Evolutionary conservation across 2,113 vertebrate species (phyloP).

Genomic region (Corvus moneduloides): DNA sequence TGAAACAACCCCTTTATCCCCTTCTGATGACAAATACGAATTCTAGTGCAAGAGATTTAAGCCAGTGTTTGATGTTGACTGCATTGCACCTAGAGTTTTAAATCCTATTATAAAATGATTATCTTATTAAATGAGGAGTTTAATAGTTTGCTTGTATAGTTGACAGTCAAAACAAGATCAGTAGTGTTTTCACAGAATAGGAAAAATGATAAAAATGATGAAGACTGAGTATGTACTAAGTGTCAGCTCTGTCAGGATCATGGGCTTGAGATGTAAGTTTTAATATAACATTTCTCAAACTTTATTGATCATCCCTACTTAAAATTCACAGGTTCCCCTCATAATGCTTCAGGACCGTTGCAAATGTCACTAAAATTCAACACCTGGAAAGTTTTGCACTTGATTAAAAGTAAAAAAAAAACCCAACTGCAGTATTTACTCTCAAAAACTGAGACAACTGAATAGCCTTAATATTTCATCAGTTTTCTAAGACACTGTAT

Average conservation of each 20-base stretch:
- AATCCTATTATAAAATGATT: conserved; percentile 18
- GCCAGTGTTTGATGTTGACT: neutral
- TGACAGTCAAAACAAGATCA: neutral
- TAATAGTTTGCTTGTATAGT: neutral
- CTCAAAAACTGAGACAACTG: neutral
- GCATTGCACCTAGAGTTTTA: neutral
- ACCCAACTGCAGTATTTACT: neutral
- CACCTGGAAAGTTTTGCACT: neutral
- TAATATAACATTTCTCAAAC: conserved; percentile 8
- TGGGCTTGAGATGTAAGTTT: neutral
- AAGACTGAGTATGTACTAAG: neutral
- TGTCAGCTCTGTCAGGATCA: neutral
- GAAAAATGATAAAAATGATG: neutral
- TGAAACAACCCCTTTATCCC: neutral
- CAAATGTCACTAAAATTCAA: neutral
- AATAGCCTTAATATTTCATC: neutral
- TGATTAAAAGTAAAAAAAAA: neutral
- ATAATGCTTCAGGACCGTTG: neutral
- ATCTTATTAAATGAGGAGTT: conserved; percentile 16
- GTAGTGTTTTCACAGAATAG: neutral
- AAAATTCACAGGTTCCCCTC: neutral
- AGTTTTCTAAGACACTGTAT: neutral
- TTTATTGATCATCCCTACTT: conserved; percentile 5
- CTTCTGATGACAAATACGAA: neutral
- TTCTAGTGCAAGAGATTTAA: conserved; percentile 15